Percentiles rank a stretch among this genome's conserved stretches.
These are phyloP conservation scores for Epirrita christyi DNA, from an alignment of 2,888 invertebrate genomes.

Conservation along the genomic window DNA sequence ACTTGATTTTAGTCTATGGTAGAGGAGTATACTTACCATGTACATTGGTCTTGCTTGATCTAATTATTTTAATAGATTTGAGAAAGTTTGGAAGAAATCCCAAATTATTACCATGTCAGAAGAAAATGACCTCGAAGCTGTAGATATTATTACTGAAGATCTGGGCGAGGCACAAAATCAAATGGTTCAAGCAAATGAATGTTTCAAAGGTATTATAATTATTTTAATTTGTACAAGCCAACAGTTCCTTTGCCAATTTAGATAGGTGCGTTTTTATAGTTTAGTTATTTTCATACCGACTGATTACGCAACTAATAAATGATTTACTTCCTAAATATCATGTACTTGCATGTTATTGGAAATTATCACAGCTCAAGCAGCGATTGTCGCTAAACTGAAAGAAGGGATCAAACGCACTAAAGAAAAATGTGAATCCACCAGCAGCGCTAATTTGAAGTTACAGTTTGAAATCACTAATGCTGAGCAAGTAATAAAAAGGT, in stretches of 20 bases:
- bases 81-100: too few relatives aligned
- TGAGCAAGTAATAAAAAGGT: conserved; percentile 65
- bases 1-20: too few relatives aligned
- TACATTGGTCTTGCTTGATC: too few relatives aligned
- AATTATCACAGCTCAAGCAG: conserved; percentile 59
- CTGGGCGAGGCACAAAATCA: conserved; percentile 64
- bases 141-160: conserved; percentile 61
- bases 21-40: too few relatives aligned
- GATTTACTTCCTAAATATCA: too few relatives aligned
- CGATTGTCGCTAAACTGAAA: conserved; percentile 59
- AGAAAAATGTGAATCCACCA: conserved; percentile 58
- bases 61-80: too few relatives aligned
- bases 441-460: conserved; percentile 60
- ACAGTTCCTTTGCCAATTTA: too few relatives aligned
- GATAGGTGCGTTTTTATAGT: too few relatives aligned
- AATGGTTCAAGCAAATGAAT: conserved; percentile 61
- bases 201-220: conserved; percentile 69
- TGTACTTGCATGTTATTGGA: too few relatives aligned
- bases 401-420: conserved; percentile 57
- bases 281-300: too few relatives aligned
- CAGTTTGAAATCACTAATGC: conserved; percentile 67
- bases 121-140: conserved; percentile 9
- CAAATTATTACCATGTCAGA: conserved; percentile 51
- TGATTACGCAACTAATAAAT: too few relatives aligned
- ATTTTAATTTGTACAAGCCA: too few relatives aligned